Conservation (phyloP, 2,888 invertebrate species). For the Ornithoptera priamus region DNA sequence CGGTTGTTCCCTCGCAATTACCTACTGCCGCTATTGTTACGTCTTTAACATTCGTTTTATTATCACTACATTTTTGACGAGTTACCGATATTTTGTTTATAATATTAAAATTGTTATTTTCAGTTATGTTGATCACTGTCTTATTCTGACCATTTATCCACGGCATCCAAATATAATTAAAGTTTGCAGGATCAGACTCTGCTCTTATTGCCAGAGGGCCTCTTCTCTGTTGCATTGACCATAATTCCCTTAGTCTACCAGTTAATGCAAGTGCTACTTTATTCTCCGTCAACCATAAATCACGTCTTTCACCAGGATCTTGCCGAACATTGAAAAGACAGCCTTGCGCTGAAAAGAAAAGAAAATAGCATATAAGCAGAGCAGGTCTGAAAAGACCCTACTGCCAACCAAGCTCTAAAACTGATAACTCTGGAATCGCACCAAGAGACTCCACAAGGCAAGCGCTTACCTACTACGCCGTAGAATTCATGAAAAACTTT, state of each 20-base stretch:
- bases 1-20: slow-evolving; percentile 55
- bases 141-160: slow-evolving; percentile 58
- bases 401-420: too few species aligned
- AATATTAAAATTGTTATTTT: slow-evolving; percentile 1
- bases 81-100: not conserved
- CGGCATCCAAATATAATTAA: slow-evolving; percentile 86
- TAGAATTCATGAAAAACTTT: too few species aligned
- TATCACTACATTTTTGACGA: slow-evolving; percentile 1
- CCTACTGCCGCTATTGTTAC: slow-evolving; percentile 46
- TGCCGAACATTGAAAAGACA: slow-evolving; percentile 87
- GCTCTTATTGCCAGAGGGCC: slow-evolving; percentile 68
- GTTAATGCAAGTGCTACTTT: slow-evolving; percentile 67
- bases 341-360: slow-evolving; percentile 74
- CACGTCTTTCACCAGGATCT: slow-evolving; percentile 90
- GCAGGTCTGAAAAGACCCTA: too few species aligned
- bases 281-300: slow-evolving; percentile 78
- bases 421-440: too few species aligned
- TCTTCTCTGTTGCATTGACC: slow-evolving; percentile 73
- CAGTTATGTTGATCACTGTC: not conserved
- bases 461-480: too few species aligned
- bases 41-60: slow-evolving; percentile 30
- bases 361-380: not conserved
- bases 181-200: slow-evolving; percentile 84
- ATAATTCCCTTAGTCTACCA: slow-evolving; percentile 63
- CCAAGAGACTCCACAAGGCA: too few species aligned